Percentiles rank a stretch among this genome's conserved stretches.
phyloP scores from a whole-genome alignment of 2,888 invertebrate genomes.

The Campoplex capitator region DNA sequence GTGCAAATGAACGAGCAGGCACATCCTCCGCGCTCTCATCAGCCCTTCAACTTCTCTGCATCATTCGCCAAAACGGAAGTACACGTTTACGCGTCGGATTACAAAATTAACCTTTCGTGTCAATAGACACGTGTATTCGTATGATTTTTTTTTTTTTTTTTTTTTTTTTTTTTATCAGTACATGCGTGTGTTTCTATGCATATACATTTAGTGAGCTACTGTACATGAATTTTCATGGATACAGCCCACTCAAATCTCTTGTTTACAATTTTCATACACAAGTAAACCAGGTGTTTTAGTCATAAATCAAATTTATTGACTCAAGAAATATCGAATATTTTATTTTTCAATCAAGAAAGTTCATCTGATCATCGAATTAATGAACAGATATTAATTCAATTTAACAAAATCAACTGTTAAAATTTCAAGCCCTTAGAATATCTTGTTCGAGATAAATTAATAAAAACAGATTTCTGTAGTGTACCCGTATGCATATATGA shows the following conservation, averaged over 20 bases:
- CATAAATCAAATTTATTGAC: neutral
- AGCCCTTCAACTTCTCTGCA: conserved; percentile 58
- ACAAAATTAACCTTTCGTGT: conserved; percentile 73
- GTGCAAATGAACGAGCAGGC: conserved; percentile 80
- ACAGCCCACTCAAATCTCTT: neutral
- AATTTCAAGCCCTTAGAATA: too few relatives aligned
- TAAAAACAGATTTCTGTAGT: too few relatives aligned
- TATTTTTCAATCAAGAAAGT: neutral
- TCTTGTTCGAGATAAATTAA: too few relatives aligned
- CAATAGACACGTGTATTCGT: conserved; percentile 42
- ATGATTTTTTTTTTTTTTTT: neutral
- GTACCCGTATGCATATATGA: too few relatives aligned
- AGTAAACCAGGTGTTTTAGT: neutral
- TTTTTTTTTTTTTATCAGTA: neutral
- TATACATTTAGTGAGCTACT: neutral
- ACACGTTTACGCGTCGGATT: conserved; percentile 74
- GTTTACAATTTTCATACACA: neutral
- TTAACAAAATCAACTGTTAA: too few relatives aligned
- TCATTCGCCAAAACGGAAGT: conserved; percentile 72
- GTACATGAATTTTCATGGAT: neutral
- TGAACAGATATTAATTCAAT: too few relatives aligned
- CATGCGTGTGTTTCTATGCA: neutral
- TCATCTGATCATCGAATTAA: too few relatives aligned
- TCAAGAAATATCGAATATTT: neutral
- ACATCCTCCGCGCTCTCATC: conserved; percentile 20